Percentiles rank a stretch among this genome's conserved stretches.
These are phyloP conservation scores for Chymomyza fuscimana DNA, from an alignment of 2,888 invertebrate species.

Conservation along the genomic window DNA sequence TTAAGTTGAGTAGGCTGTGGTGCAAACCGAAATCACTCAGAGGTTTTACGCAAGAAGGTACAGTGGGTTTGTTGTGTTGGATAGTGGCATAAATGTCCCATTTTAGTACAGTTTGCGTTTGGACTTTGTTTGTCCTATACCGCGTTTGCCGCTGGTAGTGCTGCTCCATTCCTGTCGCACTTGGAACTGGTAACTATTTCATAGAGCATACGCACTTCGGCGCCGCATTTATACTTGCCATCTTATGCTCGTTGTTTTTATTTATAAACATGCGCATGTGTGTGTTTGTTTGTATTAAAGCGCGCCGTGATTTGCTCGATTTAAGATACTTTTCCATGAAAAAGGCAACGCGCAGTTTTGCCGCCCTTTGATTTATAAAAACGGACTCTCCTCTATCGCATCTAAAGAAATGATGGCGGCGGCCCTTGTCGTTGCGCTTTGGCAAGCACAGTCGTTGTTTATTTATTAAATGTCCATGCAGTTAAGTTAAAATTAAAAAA, in stretches of 20 bases:
- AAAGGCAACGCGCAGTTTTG: conserved; percentile 68
- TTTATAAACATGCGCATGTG: conserved; percentile 56
- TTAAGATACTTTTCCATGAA: conserved; percentile 77
- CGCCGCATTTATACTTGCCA: conserved; percentile 11
- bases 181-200: not conserved
- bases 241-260: conserved; percentile 44
- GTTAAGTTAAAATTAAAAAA: conserved; percentile 29
- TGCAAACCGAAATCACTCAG: too few relatives aligned
- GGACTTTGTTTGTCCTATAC: too few relatives aligned
- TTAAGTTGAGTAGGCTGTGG: too few relatives aligned
- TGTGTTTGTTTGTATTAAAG: conserved; percentile 63
- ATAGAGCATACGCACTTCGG: not conserved
- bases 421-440: conserved; percentile 33
- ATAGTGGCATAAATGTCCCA: too few relatives aligned
- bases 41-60: too few relatives aligned
- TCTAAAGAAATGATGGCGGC: conserved; percentile 7
- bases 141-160: too few relatives aligned
- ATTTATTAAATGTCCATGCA: conserved; percentile 62
- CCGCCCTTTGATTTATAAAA: conserved; percentile 73
- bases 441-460: conserved; percentile 20
- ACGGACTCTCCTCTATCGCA: conserved; percentile 1
- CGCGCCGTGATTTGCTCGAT: conserved; percentile 77
- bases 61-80: too few relatives aligned
- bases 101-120: too few relatives aligned
- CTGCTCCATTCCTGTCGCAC: too few relatives aligned